A percentile compares a stretch with the other conserved stretches of the same genome.
Evolutionary conservation across 2,113 vertebrate species (phyloP).

Genomic region (Synchiropus splendidus): DNA sequence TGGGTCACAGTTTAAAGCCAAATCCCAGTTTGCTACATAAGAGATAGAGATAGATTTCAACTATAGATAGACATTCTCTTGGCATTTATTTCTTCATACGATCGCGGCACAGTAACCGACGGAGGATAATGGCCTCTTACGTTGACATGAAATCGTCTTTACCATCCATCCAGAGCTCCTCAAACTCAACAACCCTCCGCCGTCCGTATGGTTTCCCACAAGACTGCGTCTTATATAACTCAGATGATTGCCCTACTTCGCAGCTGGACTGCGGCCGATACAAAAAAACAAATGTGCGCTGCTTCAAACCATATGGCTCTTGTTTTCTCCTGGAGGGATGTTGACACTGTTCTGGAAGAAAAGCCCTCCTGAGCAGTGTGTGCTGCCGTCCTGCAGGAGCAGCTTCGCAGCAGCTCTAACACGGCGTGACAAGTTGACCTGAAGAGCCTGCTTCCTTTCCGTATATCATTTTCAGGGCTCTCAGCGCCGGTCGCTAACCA

Average conservation of each 20-base stretch:
- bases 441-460: conserved; percentile 38
- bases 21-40: too few species aligned
- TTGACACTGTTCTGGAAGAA: conserved; percentile 13
- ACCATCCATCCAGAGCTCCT: background rate
- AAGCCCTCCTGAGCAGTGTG: conserved; percentile 15
- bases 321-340: conserved; percentile 8
- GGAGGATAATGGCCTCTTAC: too few species aligned
- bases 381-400: conserved; percentile 17
- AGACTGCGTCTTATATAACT: conserved; percentile 18
- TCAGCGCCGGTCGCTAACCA: conserved; percentile 15
- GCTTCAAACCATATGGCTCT: conserved; percentile 6
- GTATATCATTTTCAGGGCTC: conserved; percentile 37
- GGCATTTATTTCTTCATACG: too few species aligned
- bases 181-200: too few species aligned
- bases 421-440: conserved; percentile 40
- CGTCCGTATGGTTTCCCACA: background rate
- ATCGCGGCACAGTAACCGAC: too few species aligned
- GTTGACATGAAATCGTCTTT: background rate
- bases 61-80: too few species aligned
- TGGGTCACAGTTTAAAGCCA: too few species aligned
- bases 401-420: conserved; percentile 31
- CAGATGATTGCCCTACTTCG: conserved; percentile 12
- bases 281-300: conserved; percentile 6
- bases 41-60: too few species aligned
- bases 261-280: background rate